Conservation (phyloP, 1,140 invertebrate species). For the Anoplophora glabripennis region DNA sequence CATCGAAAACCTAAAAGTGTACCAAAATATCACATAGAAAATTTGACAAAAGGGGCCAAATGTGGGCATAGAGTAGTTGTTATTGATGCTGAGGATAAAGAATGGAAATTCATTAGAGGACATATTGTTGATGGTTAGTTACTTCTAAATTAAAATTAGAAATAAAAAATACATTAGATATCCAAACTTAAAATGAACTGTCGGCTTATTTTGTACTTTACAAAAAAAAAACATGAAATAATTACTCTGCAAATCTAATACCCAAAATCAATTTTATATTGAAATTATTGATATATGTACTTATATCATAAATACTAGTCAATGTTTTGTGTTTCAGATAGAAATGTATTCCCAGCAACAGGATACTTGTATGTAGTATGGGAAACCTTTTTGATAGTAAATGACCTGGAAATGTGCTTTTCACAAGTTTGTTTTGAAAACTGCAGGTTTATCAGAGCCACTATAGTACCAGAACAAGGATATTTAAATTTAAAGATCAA, state of each 20-base stretch:
- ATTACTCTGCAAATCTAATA: too few species aligned
- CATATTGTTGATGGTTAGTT: slow-evolving; percentile 80
- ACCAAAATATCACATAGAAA: slow-evolving; percentile 23
- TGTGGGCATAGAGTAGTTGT: slow-evolving; percentile 54
- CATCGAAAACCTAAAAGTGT: slow-evolving; percentile 54
- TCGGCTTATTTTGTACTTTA: too few species aligned
- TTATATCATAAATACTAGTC: too few species aligned
- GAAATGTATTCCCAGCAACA: slow-evolving; percentile 86
- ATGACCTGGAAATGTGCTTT: slow-evolving; percentile 64
- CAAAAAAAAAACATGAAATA: too few species aligned
- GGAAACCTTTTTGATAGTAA: slow-evolving; percentile 81
- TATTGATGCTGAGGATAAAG: slow-evolving; percentile 61
- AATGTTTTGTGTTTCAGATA: slow-evolving; percentile 54
- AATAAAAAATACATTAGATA: too few species aligned
- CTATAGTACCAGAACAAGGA: slow-evolving; percentile 69
- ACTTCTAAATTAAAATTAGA: background rate
- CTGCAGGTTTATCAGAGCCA: slow-evolving; percentile 77
- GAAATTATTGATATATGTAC: too few species aligned
- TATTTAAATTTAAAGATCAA: slow-evolving; percentile 72
- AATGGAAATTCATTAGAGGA: slow-evolving; percentile 74
- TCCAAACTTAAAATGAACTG: too few species aligned
- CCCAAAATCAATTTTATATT: too few species aligned
- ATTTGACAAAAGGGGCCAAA: slow-evolving; percentile 55
- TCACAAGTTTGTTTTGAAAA: slow-evolving; percentile 82
- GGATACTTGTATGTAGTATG: slow-evolving; percentile 85